Evolutionary conservation across 1,140 invertebrate species (phyloP), one percentile per base, ranked within the genome.

Genomic region (Laupala kohalensis): DNA sequence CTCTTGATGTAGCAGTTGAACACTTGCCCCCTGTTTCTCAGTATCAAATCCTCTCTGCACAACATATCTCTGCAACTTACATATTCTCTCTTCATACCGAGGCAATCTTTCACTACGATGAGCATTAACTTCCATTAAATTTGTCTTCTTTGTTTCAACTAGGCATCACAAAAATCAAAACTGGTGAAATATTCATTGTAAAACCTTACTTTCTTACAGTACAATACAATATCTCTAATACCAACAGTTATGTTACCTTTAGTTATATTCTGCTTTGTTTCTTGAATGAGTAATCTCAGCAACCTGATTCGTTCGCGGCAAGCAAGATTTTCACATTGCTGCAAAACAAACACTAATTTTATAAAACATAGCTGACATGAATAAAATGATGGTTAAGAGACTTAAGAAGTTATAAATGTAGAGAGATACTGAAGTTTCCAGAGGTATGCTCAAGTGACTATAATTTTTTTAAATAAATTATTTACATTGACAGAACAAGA

Each of bases 301-400:
- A 89, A 78, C 74, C 83, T 84, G 53, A 89, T 80, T 76, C 85
- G 84, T 77, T 90, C 88, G 77, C 85, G 84, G 71, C 82, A 86
- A 73, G 83, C 83, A 76, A 87, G 86, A 71, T 88, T 86, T 80
- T 90, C 86, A 77, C 84, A 83, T 75, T 83, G 78, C 82, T 88
- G 74, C 63, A 79, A 82, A 72, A 65, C 73, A 77, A 75, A 75
- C n/a, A n/a, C n/a, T n/a, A n/a, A n/a, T n/a, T n/a, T n/a, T n/a
- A n/a, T n/a, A n/a, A n/a, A n/a, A n/a, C n/a, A n/a, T n/a, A n/a
- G n/a, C n/a, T n/a, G n/a, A n/a, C n/a, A n/a, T n/a, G n/a, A n/a
- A n/a, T n/a, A n/a, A n/a, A n/a, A n/a, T n/a, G n/a, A n/a, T n/a
- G n/a, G n/a, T n/a, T n/a, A n/a, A n/a, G n/a, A n/a, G n/a, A n/a